These are phyloP conservation scores for Characodon lateralis DNA, from an alignment of 2,797 vertebrate genomes.

Conservation along the genomic window DNA sequence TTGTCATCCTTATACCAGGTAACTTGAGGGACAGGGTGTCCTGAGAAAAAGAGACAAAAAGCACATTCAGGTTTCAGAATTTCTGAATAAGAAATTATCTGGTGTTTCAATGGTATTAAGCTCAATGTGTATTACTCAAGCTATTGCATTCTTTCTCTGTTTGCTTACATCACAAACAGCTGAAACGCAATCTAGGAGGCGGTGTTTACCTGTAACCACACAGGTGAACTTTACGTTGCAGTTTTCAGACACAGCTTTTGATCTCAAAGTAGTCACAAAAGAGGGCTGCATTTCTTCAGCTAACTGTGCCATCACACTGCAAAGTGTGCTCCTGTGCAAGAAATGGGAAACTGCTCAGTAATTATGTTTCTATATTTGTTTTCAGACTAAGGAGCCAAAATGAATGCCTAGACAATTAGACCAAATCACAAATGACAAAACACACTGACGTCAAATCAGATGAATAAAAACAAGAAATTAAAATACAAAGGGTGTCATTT, in stretches of 20 bases:
- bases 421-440: background rate
- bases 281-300: slow-evolving; percentile 95
- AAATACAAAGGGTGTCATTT: slow-evolving; percentile 8
- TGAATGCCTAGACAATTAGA: background rate
- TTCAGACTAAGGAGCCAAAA: background rate
- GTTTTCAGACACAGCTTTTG: slow-evolving; percentile 90
- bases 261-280: slow-evolving; percentile 93
- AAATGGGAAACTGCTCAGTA: slow-evolving; percentile 10
- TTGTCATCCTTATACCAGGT: slow-evolving; percentile 96
- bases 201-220: slow-evolving; percentile 90
- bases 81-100: background rate
- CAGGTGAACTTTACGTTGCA: slow-evolving; percentile 93
- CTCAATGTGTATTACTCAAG: background rate
- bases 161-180: background rate
- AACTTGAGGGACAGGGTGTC: slow-evolving; percentile 90
- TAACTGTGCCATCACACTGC: slow-evolving; percentile 94
- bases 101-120: background rate
- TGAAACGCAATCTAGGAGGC: background rate
- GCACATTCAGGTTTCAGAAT: background rate
- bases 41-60: slow-evolving; percentile 67
- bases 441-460: background rate
- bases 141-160: background rate
- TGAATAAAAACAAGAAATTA: slow-evolving; percentile 4
- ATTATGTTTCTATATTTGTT: slow-evolving; percentile 2
- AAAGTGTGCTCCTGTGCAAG: slow-evolving; percentile 91